Evolutionary conservation across 2,888 invertebrate genomes (phyloP).

Genomic region (Lycocerus yunnanus): DNA sequence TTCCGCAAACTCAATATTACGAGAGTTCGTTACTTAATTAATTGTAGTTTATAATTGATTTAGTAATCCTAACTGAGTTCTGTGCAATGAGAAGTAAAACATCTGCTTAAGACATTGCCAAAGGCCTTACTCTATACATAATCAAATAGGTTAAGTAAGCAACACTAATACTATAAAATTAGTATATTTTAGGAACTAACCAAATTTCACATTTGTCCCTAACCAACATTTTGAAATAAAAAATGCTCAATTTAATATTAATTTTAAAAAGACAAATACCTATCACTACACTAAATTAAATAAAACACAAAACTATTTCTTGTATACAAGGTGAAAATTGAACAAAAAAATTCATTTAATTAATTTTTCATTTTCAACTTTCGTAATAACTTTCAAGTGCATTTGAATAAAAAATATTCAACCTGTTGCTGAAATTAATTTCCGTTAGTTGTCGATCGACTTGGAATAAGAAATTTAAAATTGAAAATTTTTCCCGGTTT

Average conservation of each 20-base stretch:
- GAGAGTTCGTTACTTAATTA: background rate
- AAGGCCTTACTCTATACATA: background rate
- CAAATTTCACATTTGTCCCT: background rate
- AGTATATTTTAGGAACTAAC: background rate
- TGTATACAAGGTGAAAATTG: background rate
- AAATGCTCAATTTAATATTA: background rate
- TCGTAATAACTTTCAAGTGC: background rate
- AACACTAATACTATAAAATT: background rate
- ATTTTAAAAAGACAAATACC: background rate
- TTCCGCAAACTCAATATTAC: background rate
- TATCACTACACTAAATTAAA: background rate
- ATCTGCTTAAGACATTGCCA: background rate
- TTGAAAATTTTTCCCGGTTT: background rate
- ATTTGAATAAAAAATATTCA: background rate
- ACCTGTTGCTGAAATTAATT: conserved; percentile 2
- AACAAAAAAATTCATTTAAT: background rate
- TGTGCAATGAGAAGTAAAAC: background rate
- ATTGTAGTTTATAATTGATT: background rate
- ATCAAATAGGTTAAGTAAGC: background rate
- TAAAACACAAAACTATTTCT: background rate
- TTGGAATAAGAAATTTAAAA: background rate
- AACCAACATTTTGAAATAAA: background rate
- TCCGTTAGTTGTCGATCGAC: background rate
- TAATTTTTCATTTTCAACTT: background rate
- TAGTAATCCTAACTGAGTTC: background rate